A percentile compares a stretch with the other conserved stretches of the same genome.
Evolutionary conservation across 2,113 vertebrate species (phyloP).

Genomic region (Podarcis muralis): DNA sequence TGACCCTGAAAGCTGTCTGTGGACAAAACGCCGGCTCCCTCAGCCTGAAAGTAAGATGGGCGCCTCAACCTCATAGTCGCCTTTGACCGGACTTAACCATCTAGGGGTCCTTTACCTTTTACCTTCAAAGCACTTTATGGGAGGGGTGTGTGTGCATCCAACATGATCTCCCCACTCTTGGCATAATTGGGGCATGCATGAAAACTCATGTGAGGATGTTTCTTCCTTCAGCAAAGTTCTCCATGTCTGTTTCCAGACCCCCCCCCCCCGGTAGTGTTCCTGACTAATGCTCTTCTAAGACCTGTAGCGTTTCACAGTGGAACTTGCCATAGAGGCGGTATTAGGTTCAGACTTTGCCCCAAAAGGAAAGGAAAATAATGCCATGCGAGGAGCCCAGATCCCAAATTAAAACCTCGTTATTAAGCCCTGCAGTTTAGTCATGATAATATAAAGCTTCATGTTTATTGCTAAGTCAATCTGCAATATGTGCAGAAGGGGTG

Average conservation of each 20-base stretch:
- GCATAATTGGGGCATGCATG: background rate
- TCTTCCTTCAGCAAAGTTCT: background rate
- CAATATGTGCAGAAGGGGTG: slow-evolving; percentile 12
- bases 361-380: slow-evolving; percentile 22
- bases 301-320: slow-evolving; percentile 26
- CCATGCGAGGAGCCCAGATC: slow-evolving; percentile 34
- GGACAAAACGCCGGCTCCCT: too few species aligned
- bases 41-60: too few species aligned
- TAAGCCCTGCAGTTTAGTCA: slow-evolving; percentile 45
- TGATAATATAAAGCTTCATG: slow-evolving; percentile 33
- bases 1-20: too few species aligned
- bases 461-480: slow-evolving; percentile 56
- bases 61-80: too few species aligned
- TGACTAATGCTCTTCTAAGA: background rate
- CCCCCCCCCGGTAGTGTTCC: background rate
- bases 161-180: background rate
- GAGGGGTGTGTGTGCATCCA: background rate
- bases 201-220: background rate
- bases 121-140: background rate
- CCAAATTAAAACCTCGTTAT: slow-evolving; percentile 57
- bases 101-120: too few species aligned
- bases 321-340: slow-evolving; percentile 11
- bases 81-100: too few species aligned
- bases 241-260: background rate
- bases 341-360: slow-evolving; percentile 36